phyloP scores from a whole-genome alignment of 2,797 vertebrate genomes.

The Oceanodroma leucorhoa region DNA sequence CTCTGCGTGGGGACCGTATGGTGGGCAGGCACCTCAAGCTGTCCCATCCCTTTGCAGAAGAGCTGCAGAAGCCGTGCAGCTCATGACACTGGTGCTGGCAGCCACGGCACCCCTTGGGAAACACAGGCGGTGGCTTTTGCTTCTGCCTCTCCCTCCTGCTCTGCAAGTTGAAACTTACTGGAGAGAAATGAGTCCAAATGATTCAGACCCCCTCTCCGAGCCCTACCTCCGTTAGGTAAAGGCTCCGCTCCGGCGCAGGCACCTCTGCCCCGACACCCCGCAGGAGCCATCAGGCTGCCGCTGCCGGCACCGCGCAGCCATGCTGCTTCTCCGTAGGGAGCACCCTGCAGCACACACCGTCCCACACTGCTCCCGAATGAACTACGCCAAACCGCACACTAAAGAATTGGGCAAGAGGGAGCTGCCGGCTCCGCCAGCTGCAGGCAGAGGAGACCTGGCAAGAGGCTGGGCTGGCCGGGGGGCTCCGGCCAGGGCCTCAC shows the following conservation, averaged over 20 bases:
- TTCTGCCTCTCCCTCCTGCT: not conserved
- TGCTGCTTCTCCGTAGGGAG: not conserved
- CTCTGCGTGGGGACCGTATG: fast-evolving
- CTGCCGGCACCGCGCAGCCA: not conserved
- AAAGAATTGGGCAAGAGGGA: not conserved
- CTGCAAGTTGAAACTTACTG: not conserved
- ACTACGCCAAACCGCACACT: not conserved
- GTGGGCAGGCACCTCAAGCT: not conserved
- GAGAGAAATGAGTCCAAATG: not conserved
- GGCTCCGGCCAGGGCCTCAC: not conserved
- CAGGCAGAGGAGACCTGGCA: not conserved
- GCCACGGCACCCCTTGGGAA: not conserved
- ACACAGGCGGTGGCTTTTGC: not conserved
- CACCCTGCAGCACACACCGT: not conserved
- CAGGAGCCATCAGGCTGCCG: not conserved
- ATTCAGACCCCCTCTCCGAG: not conserved
- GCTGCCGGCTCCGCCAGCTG: not conserved
- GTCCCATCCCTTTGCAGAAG: not conserved
- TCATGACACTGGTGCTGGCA: not conserved
- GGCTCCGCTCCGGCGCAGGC: not conserved
- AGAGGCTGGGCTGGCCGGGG: not conserved
- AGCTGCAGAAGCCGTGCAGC: not conserved
- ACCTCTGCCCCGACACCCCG: not conserved
- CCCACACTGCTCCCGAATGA: not conserved
- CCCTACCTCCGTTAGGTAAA: not conserved